Conservation (phyloP, 2,797 vertebrate species). For the Moxostoma hubbsi region DNA sequence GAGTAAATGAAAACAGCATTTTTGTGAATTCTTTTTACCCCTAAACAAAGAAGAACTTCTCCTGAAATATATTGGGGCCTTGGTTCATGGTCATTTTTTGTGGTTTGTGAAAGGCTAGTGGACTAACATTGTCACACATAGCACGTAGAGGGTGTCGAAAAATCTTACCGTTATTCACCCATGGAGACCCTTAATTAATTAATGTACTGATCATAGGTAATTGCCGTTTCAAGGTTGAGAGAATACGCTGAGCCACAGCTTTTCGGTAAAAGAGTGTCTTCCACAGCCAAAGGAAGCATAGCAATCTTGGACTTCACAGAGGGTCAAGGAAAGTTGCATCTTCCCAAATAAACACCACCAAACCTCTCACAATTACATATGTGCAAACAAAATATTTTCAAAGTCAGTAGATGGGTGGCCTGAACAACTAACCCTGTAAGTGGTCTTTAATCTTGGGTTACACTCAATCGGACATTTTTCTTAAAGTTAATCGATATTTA, state of each 20-base stretch:
- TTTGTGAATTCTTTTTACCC: too few relatives aligned
- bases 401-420: too few relatives aligned
- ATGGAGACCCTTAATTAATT: slow-evolving; percentile 60
- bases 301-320: slow-evolving; percentile 4
- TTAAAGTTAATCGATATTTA: too few relatives aligned
- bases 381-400: too few relatives aligned
- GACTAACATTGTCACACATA: slow-evolving; percentile 23
- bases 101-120: slow-evolving; percentile 37
- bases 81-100: slow-evolving; percentile 14
- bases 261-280: slow-evolving; percentile 23
- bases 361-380: slow-evolving; percentile 4
- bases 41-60: too few relatives aligned
- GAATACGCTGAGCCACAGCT: slow-evolving; percentile 30
- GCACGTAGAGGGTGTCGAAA: slow-evolving; percentile 34
- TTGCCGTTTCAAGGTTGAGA: slow-evolving; percentile 41
- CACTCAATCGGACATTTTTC: too few relatives aligned
- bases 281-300: slow-evolving; percentile 14
- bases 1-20: too few relatives aligned
- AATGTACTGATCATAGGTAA: slow-evolving; percentile 52
- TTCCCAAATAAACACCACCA: background rate
- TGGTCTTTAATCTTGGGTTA: too few relatives aligned
- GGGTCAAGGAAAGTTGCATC: background rate
- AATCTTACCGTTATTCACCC: slow-evolving; percentile 53
- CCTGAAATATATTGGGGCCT: too few relatives aligned
- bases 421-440: too few relatives aligned